phyloP scores from a whole-genome alignment of 2,888 invertebrate genomes.

The Tipula vernalis region DNA sequence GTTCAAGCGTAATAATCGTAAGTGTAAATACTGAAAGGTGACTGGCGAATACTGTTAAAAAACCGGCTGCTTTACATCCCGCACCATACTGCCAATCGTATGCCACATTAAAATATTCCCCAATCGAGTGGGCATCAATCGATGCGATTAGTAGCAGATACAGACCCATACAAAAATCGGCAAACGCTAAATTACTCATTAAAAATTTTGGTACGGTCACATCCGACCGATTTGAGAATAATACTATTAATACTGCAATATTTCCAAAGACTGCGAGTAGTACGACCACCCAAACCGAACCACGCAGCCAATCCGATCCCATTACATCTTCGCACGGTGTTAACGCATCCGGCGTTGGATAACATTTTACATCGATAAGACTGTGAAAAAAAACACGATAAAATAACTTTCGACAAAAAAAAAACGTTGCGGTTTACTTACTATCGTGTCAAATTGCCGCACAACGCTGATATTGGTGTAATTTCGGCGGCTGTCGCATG shows the following conservation, averaged over 20 bases:
- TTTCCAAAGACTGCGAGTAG: constrained; percentile 73
- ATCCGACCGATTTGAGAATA: constrained; percentile 47
- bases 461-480: constrained; percentile 37
- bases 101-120: constrained; percentile 80
- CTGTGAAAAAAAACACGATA: constrained; percentile 20
- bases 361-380: constrained; percentile 47
- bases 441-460: constrained; percentile 40
- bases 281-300: constrained; percentile 79
- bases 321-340: constrained; percentile 87
- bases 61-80: constrained; percentile 78
- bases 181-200: constrained; percentile 74
- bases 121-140: constrained; percentile 71
- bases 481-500: constrained; percentile 37
- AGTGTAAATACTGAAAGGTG: constrained; percentile 80
- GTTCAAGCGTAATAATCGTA: constrained; percentile 72
- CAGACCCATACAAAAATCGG: constrained; percentile 77
- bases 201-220: constrained; percentile 54
- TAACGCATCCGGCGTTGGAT: constrained; percentile 63
- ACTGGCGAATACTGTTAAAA: constrained; percentile 75
- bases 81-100: constrained; percentile 79
- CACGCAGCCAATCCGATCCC: constrained; percentile 65
- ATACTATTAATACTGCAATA: constrained; percentile 64
- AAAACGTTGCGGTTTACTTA: no score
- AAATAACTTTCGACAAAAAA: no score
- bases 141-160: constrained; percentile 74